These are phyloP conservation scores for Ephialtes manifestator DNA, from an alignment of 2,888 invertebrate species.

Conservation along the genomic window DNA sequence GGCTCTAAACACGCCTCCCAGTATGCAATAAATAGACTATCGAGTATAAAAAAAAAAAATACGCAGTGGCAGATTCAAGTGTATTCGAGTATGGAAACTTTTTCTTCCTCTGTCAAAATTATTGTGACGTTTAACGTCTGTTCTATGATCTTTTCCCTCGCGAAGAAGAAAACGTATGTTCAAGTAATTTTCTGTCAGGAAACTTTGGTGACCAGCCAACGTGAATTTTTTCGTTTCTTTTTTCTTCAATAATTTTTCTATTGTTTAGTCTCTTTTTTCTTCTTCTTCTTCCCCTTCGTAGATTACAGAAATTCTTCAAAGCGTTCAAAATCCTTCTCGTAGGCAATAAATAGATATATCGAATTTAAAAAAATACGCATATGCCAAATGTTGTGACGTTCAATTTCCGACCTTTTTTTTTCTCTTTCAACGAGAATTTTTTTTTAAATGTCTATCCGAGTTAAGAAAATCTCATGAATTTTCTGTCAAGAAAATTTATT, in stretches of 20 bases:
- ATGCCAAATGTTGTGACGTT: no score
- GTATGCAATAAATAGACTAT: conserved; percentile 40
- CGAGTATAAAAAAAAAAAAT: background rate
- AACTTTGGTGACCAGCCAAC: background rate
- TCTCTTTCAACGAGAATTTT: no score
- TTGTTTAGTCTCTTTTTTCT: no score
- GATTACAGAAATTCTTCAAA: no score
- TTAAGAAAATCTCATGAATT: background rate
- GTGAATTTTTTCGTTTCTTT: no score
- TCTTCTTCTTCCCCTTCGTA: no score
- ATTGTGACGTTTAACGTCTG: background rate
- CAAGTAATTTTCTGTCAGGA: background rate
- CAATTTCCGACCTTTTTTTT: no score
- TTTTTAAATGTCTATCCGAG: background rate
- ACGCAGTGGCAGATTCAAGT: background rate
- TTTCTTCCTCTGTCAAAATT: background rate
- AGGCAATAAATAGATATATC: background rate
- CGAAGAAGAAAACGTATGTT: background rate
- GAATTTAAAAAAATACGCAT: background rate
- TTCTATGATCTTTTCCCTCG: background rate
- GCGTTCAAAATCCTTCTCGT: no score
- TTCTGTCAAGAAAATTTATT: background rate
- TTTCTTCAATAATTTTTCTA: no score
- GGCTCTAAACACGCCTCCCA: background rate
- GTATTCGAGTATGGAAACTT: background rate